phyloP scores from a whole-genome alignment of 2,797 vertebrate species.

The Cossypha heuglini region DNA sequence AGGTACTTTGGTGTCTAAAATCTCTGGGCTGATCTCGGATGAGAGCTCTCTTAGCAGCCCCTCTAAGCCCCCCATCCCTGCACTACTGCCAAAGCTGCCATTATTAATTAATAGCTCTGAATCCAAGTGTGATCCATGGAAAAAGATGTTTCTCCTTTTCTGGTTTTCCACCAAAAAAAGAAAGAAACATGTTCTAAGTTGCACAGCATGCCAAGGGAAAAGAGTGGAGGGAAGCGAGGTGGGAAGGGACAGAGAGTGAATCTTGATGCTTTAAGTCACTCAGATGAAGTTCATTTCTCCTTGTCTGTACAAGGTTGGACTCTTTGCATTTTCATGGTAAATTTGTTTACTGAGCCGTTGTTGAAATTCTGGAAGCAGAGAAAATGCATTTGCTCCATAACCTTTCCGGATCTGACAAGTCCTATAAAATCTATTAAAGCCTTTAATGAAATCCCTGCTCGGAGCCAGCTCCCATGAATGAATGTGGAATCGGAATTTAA shows the following conservation, averaged over 20 bases:
- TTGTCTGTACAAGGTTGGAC: slow-evolving; percentile 65
- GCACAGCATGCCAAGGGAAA: not conserved
- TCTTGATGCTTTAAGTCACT: slow-evolving; percentile 11
- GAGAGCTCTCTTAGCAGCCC: not conserved
- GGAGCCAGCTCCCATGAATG: slow-evolving; percentile 69
- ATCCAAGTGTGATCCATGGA: not conserved
- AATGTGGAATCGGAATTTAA: slow-evolving; percentile 73
- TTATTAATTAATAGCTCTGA: not conserved
- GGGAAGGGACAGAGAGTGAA: not conserved
- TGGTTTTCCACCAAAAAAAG: not conserved
- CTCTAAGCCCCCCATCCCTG: not conserved
- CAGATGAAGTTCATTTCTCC: slow-evolving; percentile 41
- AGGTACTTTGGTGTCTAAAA: too few species aligned
- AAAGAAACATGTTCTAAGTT: not conserved
- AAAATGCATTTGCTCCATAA: slow-evolving; percentile 86
- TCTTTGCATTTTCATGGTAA: slow-evolving; percentile 86
- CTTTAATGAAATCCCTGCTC: slow-evolving; percentile 77
- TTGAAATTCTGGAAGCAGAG: slow-evolving; percentile 77
- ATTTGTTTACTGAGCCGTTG: slow-evolving; percentile 81
- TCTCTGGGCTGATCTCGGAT: not conserved
- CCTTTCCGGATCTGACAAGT: slow-evolving; percentile 81
- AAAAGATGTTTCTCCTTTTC: not conserved
- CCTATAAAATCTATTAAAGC: slow-evolving; percentile 77
- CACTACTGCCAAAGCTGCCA: not conserved
- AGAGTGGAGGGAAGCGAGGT: fast-evolving